Evolutionary conservation across 2,797 vertebrate genomes (phyloP).

Genomic region (Macropodus opercularis): DNA sequence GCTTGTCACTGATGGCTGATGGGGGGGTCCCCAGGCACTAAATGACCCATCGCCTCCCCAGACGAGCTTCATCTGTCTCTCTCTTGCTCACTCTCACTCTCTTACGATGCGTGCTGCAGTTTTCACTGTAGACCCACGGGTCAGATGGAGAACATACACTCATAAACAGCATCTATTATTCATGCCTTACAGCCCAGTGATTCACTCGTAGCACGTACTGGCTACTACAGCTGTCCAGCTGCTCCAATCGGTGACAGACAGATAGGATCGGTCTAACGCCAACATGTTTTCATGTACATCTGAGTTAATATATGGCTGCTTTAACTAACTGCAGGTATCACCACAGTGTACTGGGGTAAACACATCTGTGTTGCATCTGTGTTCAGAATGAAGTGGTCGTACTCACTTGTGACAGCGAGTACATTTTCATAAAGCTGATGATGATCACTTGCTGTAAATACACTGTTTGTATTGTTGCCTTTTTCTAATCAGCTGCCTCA

Average conservation of each 20-base stretch:
- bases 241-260: conserved; percentile 45
- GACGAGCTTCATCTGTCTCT: conserved; percentile 77
- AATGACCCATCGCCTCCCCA: conserved; percentile 73
- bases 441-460: conserved; percentile 51
- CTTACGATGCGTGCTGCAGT: conserved; percentile 77
- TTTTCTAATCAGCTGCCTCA: conserved; percentile 72
- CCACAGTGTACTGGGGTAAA: conserved; percentile 38
- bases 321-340: conserved; percentile 50
- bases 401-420: conserved; percentile 39
- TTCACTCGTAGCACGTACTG: conserved; percentile 69
- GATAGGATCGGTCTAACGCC: conserved; percentile 23
- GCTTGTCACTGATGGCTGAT: conserved; percentile 84
- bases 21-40: conserved; percentile 71
- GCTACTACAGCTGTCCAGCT: conserved; percentile 73
- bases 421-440: conserved; percentile 47
- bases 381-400: conserved; percentile 22
- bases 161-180: conserved; percentile 91
- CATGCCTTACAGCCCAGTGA: conserved; percentile 77
- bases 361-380: conserved; percentile 73
- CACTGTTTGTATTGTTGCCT: conserved; percentile 62
- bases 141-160: conserved; percentile 89
- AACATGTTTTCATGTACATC: conserved; percentile 33
- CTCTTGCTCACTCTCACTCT: conserved; percentile 43
- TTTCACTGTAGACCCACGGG: conserved; percentile 84
- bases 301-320: conserved; percentile 45